These are phyloP conservation scores for Phoxinus dragarum DNA, from an alignment of 2,797 vertebrate genomes.

Conservation along the genomic window DNA sequence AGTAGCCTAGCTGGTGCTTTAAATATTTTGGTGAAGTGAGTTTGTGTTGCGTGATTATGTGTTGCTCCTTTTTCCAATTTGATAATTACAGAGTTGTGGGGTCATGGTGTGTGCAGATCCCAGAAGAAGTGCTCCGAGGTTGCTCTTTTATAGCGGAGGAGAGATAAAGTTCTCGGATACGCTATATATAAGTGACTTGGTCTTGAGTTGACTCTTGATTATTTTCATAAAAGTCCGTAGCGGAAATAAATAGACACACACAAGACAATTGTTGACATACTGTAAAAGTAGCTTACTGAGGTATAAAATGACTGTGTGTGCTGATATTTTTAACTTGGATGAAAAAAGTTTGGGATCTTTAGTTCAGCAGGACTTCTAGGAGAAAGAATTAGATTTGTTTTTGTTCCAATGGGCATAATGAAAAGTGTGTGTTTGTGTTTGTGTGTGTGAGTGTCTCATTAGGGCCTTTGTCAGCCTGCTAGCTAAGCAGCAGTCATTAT, in stretches of 20 bases:
- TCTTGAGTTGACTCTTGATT: not conserved
- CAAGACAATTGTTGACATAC: not conserved
- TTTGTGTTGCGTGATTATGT: constrained; percentile 13
- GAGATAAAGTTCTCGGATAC: not conserved
- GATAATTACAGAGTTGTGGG: constrained; percentile 26
- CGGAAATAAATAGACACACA: not conserved
- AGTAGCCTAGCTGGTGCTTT: not conserved
- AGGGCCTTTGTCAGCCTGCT: constrained; percentile 28
- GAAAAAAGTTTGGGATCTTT: not conserved
- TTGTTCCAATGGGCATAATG: not conserved
- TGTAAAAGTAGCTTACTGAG: not conserved
- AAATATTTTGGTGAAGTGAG: constrained; percentile 15
- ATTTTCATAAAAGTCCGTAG: not conserved
- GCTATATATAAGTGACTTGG: not conserved
- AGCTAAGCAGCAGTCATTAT: constrained; percentile 33
- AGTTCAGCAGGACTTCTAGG: not conserved
- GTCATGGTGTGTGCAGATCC: constrained; percentile 15
- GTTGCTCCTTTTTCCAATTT: constrained; percentile 17
- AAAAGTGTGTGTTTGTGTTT: constrained; percentile 13
- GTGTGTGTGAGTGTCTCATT: constrained; percentile 33
- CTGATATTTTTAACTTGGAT: not conserved
- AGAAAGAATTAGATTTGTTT: constrained; percentile 4
- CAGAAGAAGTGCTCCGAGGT: not conserved
- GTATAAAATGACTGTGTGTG: not conserved
- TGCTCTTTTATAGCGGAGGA: not conserved